Conservation (phyloP, 2,888 invertebrate species). For the Drosophila monieri region DNA sequence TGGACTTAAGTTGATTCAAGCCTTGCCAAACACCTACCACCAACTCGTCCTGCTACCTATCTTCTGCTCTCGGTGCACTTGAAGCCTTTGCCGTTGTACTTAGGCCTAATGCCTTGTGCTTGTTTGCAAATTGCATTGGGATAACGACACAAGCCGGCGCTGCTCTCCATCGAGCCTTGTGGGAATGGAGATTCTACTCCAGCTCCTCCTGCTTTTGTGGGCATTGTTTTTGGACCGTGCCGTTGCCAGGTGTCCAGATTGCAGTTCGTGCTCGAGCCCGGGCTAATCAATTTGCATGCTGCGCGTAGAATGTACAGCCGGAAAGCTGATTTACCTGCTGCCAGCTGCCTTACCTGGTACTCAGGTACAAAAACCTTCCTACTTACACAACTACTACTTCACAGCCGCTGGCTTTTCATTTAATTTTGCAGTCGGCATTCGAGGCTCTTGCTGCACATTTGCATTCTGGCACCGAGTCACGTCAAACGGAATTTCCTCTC, state of each 20-base stretch:
- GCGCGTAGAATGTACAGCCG: slow-evolving; percentile 31
- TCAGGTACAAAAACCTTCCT: slow-evolving; percentile 4
- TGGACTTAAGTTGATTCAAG: slow-evolving; percentile 54
- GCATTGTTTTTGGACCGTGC: slow-evolving; percentile 10
- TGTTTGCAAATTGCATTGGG: slow-evolving; percentile 74
- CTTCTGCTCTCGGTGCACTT: slow-evolving; percentile 19
- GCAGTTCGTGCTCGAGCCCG: slow-evolving; percentile 37
- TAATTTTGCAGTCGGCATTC: slow-evolving; percentile 31
- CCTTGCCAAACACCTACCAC: slow-evolving; percentile 52
- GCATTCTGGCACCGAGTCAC: slow-evolving; percentile 44
- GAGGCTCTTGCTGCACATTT: slow-evolving; percentile 31
- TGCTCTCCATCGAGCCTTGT: background rate
- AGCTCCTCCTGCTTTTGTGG: slow-evolving; percentile 9
- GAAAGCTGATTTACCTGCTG: slow-evolving; percentile 31
- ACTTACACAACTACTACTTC: background rate
- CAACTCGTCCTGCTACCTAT: background rate
- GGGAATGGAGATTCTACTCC: slow-evolving; percentile 9
- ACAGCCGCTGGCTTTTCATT: slow-evolving; percentile 40
- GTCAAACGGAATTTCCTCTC: slow-evolving; percentile 32
- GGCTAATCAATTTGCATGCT: slow-evolving; percentile 66
- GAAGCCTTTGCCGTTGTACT: slow-evolving; percentile 45
- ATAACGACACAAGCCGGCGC: slow-evolving; percentile 57
- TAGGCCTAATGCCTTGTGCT: slow-evolving; percentile 66
- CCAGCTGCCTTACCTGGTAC: slow-evolving; percentile 19
- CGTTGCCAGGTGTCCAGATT: slow-evolving; percentile 47